phyloP scores from a whole-genome alignment of 2,113 vertebrate species.

The Nymphicus hollandicus region DNA sequence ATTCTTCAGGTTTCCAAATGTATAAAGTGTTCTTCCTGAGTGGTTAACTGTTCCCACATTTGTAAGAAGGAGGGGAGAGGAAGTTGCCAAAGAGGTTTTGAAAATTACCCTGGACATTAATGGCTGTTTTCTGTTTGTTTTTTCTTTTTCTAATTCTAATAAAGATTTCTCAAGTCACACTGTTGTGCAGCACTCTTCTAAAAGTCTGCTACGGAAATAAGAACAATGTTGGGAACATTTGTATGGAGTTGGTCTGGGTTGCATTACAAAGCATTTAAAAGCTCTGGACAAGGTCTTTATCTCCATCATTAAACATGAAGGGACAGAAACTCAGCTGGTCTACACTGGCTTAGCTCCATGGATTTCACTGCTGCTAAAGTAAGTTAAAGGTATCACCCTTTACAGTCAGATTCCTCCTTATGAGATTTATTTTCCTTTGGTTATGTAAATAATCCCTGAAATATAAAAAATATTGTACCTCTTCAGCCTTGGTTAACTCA shows the following conservation, averaged over 20 bases:
- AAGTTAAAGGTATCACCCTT: background rate
- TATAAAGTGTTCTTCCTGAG: slow-evolving; percentile 65
- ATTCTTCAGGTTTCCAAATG: slow-evolving; percentile 63
- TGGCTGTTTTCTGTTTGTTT: background rate
- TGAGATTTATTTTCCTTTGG: background rate
- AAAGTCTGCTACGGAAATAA: background rate
- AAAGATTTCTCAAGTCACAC: slow-evolving; percentile 29
- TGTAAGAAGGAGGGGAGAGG: slow-evolving; percentile 41
- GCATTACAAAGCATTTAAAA: background rate
- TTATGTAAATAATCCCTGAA: background rate
- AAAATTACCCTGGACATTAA: slow-evolving; percentile 35
- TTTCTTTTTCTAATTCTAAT: slow-evolving; percentile 24
- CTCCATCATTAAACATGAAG: background rate
- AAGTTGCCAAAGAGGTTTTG: slow-evolving; percentile 44
- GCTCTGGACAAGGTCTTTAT: background rate
- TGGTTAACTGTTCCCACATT: slow-evolving; percentile 64
- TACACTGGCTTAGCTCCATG: background rate
- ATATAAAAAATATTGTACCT: background rate
- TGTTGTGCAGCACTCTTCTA: background rate
- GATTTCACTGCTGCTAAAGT: background rate
- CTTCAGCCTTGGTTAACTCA: background rate
- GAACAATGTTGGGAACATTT: background rate
- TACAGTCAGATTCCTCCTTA: background rate
- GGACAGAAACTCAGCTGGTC: background rate
- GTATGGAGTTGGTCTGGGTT: background rate